Evolutionary conservation across 2,797 vertebrate genomes (phyloP).

Genomic region (Cirrhinus mrigala): DNA sequence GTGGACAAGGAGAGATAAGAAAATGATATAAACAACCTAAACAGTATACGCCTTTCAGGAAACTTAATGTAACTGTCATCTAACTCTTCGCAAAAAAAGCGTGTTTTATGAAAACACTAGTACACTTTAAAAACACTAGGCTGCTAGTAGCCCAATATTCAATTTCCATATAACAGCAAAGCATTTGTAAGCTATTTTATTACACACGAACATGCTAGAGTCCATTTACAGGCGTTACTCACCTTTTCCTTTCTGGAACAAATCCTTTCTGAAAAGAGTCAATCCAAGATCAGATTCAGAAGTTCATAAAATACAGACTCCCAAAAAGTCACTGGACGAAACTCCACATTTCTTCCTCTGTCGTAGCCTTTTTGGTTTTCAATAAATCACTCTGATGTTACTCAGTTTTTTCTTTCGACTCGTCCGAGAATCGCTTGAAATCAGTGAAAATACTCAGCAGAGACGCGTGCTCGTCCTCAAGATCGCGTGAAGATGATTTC

Average conservation of each 20-base stretch:
- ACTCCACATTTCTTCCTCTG: constrained; percentile 3
- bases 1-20: background rate
- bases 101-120: background rate
- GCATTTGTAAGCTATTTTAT: background rate
- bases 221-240: constrained; percentile 12
- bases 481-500: constrained; percentile 33
- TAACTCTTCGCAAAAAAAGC: background rate
- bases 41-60: background rate
- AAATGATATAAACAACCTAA: background rate
- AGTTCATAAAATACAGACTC: background rate
- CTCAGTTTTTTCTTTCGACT: background rate
- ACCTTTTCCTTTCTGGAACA: constrained; percentile 27
- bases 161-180: background rate
- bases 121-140: background rate
- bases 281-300: constrained; percentile 8
- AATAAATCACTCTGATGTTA: background rate
- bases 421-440: background rate
- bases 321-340: background rate
- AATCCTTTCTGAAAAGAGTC: constrained; percentile 15
- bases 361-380: background rate
- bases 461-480: constrained; percentile 27
- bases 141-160: background rate
- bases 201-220: background rate
- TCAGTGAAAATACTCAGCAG: background rate
- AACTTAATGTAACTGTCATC: background rate